phyloP scores from a whole-genome alignment of 2,888 invertebrate genomes.

The Coelinius sp. region DNA sequence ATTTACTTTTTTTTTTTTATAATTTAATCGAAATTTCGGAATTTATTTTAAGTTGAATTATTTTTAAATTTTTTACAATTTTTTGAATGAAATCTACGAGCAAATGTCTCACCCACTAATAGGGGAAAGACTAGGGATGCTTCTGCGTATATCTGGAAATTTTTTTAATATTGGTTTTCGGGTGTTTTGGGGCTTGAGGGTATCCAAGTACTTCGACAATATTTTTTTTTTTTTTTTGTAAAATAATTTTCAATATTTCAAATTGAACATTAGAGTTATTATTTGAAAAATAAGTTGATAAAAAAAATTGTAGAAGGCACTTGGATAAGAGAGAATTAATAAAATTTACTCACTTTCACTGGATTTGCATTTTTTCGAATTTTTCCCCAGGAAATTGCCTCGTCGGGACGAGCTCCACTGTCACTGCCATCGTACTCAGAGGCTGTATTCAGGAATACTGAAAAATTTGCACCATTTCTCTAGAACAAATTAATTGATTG shows the following conservation, averaged over 20 bases:
- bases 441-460: conserved; percentile 95
- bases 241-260: no score
- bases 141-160: conserved; percentile 85
- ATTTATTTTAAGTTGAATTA: no score
- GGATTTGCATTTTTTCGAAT: conserved; percentile 89
- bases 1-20: background rate
- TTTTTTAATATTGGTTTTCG: background rate
- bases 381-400: conserved; percentile 99
- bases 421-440: conserved; percentile 98
- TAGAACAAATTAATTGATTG: conserved; percentile 57
- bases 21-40: conserved; percentile 32
- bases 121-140: conserved; percentile 95
- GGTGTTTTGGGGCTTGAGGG: background rate
- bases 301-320: no score
- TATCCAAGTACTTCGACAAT: no score
- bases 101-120: conserved; percentile 96
- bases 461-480: conserved; percentile 96
- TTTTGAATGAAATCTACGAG: conserved; percentile 67
- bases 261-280: no score
- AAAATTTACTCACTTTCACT: conserved; percentile 78
- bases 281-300: no score
- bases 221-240: no score
- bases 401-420: conserved; percentile 97
- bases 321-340: background rate
- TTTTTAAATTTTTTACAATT: background rate